phyloP scores from a whole-genome alignment of 2,113 vertebrate genomes.

The Pyrgilauda ruficollis region DNA sequence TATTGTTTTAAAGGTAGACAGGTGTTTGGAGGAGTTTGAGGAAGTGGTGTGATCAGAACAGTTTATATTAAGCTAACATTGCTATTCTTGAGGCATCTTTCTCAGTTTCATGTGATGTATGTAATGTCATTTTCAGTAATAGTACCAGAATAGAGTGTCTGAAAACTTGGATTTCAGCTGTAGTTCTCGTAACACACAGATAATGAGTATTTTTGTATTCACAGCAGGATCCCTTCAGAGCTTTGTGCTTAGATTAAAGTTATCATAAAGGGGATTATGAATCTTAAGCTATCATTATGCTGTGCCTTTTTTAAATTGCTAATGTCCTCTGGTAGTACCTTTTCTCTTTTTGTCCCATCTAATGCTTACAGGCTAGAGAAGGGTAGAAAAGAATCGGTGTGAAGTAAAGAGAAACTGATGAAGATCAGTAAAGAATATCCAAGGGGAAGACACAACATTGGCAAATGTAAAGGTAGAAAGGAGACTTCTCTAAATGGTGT shows the following conservation, averaged over 20 bases:
- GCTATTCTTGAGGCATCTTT: slow-evolving; percentile 27
- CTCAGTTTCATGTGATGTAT: slow-evolving; percentile 49
- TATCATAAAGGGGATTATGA: not conserved
- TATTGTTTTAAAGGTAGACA: not conserved
- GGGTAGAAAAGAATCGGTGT: not conserved
- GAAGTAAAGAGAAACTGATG: not conserved
- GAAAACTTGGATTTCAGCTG: slow-evolving; percentile 12
- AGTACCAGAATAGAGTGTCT: slow-evolving; percentile 14
- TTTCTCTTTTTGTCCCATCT: not conserved
- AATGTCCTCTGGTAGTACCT: not conserved
- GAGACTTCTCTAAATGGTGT: not conserved
- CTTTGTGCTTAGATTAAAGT: not conserved
- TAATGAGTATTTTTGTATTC: not conserved
- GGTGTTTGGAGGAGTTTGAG: slow-evolving; percentile 29
- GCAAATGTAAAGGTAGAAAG: not conserved
- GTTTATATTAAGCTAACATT: not conserved
- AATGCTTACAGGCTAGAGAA: not conserved
- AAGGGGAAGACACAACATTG: not conserved
- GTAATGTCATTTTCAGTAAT: slow-evolving; percentile 31
- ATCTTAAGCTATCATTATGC: not conserved
- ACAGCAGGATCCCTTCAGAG: not conserved
- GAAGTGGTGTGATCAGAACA: not conserved
- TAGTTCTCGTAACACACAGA: not conserved
- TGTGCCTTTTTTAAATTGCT: not conserved
- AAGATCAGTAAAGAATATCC: not conserved